phyloP scores from a whole-genome alignment of 2,113 vertebrate species.

The Phrynosoma blainvillii region DNA sequence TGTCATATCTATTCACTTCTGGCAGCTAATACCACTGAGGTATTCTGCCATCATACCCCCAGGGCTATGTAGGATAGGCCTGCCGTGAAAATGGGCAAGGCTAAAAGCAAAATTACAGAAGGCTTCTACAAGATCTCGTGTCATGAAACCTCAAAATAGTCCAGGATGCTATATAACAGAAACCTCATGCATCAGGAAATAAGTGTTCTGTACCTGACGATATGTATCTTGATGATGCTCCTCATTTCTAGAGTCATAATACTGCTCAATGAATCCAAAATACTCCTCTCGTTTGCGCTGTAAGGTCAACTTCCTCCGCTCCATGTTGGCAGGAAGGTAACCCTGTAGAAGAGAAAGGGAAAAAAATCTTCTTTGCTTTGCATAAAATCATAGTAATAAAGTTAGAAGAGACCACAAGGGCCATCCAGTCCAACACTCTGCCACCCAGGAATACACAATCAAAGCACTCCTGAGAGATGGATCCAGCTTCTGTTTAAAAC shows the following conservation, averaged over 20 bases:
- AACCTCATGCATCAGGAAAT: neutral
- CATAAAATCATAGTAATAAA: too few relatives aligned
- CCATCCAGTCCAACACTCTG: too few relatives aligned
- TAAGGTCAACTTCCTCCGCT: conserved; percentile 90
- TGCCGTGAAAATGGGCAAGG: neutral
- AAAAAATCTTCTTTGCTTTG: neutral
- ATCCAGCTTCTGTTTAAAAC: too few relatives aligned
- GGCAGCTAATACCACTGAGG: neutral
- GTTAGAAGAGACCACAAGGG: too few relatives aligned
- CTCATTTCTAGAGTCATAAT: conserved; percentile 97
- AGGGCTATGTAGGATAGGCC: neutral
- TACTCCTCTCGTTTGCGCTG: conserved; percentile 94
- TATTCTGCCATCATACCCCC: neutral
- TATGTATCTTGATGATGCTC: conserved; percentile 97
- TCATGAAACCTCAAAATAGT: neutral
- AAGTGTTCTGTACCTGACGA: conserved; percentile 83
- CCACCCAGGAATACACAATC: too few relatives aligned
- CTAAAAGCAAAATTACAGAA: neutral
- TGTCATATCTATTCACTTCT: neutral
- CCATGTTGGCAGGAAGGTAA: conserved; percentile 94
- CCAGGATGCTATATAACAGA: neutral
- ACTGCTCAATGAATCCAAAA: conserved; percentile 98
- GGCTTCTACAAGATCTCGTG: neutral
- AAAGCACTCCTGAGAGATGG: too few relatives aligned
- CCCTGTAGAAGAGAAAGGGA: conserved; percentile 73